phyloP scores from a whole-genome alignment of 2,888 invertebrate genomes.

The Nezara viridula region DNA sequence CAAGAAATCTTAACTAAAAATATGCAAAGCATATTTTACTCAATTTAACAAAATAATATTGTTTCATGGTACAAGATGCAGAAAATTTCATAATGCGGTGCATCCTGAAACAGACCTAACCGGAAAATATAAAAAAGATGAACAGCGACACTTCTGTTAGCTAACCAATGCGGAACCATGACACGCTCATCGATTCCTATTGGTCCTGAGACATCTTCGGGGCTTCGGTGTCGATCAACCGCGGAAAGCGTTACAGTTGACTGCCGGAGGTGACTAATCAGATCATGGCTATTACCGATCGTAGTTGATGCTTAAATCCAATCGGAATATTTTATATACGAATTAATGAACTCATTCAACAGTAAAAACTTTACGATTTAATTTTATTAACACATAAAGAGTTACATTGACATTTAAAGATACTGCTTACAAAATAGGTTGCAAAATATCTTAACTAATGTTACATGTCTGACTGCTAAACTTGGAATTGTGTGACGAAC shows the following conservation, averaged over 20 bases:
- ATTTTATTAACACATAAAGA: too few species aligned
- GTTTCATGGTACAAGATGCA: too few species aligned
- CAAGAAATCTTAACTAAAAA: too few species aligned
- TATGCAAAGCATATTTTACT: too few species aligned
- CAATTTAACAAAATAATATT: too few species aligned
- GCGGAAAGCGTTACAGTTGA: not conserved
- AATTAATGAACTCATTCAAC: too few species aligned
- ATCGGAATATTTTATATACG: not conserved
- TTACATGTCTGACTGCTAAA: too few species aligned
- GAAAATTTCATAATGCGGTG: not conserved
- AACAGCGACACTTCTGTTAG: not conserved
- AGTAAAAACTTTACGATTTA: too few species aligned
- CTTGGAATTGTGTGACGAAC: too few species aligned
- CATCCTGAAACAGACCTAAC: not conserved
- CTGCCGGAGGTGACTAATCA: not conserved
- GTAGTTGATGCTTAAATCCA: not conserved
- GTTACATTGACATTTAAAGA: too few species aligned
- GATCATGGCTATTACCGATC: not conserved
- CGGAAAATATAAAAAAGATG: not conserved
- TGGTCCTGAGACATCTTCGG: not conserved
- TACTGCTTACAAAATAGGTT: too few species aligned
- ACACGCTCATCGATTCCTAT: constrained; percentile 2
- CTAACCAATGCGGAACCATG: constrained; percentile 14
- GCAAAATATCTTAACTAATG: too few species aligned
- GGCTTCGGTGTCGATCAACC: not conserved